Percentiles rank a stretch among this genome's conserved stretches.
Conservation (phyloP, 2,888 invertebrate species). For the Craniophora ligustri region DNA sequence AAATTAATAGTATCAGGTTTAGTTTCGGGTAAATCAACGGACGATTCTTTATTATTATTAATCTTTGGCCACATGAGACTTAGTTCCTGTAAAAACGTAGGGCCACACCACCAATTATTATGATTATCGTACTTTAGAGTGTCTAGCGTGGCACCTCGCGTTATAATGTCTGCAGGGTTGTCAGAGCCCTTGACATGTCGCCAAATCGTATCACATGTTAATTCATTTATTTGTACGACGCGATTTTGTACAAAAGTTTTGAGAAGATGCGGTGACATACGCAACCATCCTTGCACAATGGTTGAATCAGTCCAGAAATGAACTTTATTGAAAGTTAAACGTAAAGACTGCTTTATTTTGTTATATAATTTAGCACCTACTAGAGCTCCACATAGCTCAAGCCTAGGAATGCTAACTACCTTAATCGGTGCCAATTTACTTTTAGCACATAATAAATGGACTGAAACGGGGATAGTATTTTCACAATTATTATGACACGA, state of each 20-base stretch:
- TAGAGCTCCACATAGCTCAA: no score
- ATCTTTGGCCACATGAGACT: background rate
- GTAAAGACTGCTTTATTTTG: background rate
- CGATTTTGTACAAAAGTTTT: slow-evolving; percentile 19
- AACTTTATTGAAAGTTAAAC: background rate
- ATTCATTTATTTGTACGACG: slow-evolving; percentile 5
- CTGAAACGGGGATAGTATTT: background rate
- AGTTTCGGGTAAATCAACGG: slow-evolving; percentile 5
- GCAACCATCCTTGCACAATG: slow-evolving; percentile 1
- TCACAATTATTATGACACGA: background rate
- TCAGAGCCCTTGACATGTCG: no score
- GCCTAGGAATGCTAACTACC: background rate
- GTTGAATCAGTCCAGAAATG: slow-evolving; percentile 12
- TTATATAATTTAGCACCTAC: slow-evolving; percentile 4
- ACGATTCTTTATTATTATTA: background rate
- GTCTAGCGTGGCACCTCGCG: no score
- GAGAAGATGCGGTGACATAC: background rate
- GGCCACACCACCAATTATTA: slow-evolving; percentile 14
- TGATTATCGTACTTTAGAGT: background rate
- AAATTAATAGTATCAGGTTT: slow-evolving; percentile 4
- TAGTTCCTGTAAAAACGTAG: slow-evolving; percentile 6
- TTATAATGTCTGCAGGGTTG: no score
- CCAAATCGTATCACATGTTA: no score
- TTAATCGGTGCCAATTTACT: slow-evolving; percentile 8
- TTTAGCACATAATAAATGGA: slow-evolving; percentile 5